Evolutionary conservation across 2,888 invertebrate species (phyloP), one percentile per base, ranked within the genome.

Genomic region (Melitaea athalia): DNA sequence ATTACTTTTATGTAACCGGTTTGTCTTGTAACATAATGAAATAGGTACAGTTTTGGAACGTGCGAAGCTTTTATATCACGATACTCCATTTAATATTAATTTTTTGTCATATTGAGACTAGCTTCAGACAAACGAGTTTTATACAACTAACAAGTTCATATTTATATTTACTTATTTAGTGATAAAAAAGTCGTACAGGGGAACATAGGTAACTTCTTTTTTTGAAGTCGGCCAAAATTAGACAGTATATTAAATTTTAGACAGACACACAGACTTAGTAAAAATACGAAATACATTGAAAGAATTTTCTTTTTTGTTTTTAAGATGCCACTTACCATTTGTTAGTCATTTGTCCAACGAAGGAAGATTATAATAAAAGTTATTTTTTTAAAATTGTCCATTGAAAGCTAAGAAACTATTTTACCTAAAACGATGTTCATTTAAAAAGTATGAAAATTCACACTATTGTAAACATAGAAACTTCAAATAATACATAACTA

Each of bases 41-140:
- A 55, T 55, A n/a, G n/a, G n/a, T n/a, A 55, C 55, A n/a, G 33
- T 55, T 33, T 38, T 55, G 33, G 55, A 55, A 33, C 55, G 55
- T 55, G 55, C 55, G 55, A 33, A 55, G n/a, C 33, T 33, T 24
- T 52, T 55, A 31, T 31, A 38, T 33, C 33, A 33, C 7, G 55
- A 55, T 55, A 55, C 55, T 33, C 55, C n/a, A 33, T 55, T 55
- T 55, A 55, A 55, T 55, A 38, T 52, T 11, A 5, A 33, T 55
- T 55, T 55, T 55, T 55, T 55, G n/a, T 50, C n/a, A 33, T 14
- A 15, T 12, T 24, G 42, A 11, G 43, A 43, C 43, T 59, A 59
- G 59, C 43, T 55, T n/a, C 14, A 55, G 14, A 14, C 6, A 53
- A 55, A 55, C 55, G 5, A 55, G 55, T 55, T 55, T 33, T 33